Base-by-base conservation (phyloP, 2,797 vertebrate genomes). In the Erethizon dorsatum region DNA sequence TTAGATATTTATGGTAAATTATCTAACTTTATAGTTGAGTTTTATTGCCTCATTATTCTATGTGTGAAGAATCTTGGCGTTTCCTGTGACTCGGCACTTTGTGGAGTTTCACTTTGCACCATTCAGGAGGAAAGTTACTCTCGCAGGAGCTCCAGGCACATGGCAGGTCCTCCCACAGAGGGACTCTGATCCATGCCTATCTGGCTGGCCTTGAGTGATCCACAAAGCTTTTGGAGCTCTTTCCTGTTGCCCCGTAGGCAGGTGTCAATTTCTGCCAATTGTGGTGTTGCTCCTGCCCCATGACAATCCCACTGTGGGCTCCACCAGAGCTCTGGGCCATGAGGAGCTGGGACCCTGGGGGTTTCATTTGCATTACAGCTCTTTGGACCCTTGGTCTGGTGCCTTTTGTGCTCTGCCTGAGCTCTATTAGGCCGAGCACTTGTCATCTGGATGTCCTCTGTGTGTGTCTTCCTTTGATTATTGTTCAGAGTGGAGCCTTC, bases 1-100 rank as follows among this genome's bases (percentile, higher is more conserved):
- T 98, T 97, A 95, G 98, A 98, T 98, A 98, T 99, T 99, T 98
- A 98, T 98, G 98, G 98, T 98, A 98, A 99, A 99, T 98, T 98
- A 98, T 99, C 99, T 98, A 98, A 99, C 98, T 98, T 99, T 98
- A 98, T 98, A 97, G 98, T 98, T 98, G 94, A 97, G 94, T 98
- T 99, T 99, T 99, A 98, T 98, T 97, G 98, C 98, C 98, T 98
- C 98, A 92, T 98, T 98, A 98, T 98, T 98, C 98, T 73, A 4
- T 77, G 96, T 94, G 92, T 95, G 89, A 95, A 90, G 98, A 98
- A 98, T 97, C 98, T 98, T 98, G 97, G 97, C 95, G 11, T 98
- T 98, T 98, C 57, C 97, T 95, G 98, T 96, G 97, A 98, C 98
- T 98, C 97, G 95, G 98, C 98, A 97, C 97, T 98, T 98, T 91